phyloP scores from a whole-genome alignment of 2,797 vertebrate species.

The Scyliorhinus canicula region DNA sequence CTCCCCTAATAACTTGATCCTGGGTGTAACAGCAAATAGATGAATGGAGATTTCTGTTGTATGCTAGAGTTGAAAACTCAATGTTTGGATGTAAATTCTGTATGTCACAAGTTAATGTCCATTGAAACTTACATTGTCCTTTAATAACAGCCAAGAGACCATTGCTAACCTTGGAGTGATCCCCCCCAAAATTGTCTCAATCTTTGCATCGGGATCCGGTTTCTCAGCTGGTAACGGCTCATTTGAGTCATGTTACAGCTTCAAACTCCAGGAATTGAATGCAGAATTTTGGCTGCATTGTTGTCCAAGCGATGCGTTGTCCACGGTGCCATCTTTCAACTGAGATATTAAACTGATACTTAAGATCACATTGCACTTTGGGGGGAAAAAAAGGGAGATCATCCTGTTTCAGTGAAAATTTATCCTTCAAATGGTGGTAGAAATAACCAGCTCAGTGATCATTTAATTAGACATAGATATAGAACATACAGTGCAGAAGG shows the following conservation, averaged over 20 bases:
- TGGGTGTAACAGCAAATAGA: not conserved
- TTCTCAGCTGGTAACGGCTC: not conserved
- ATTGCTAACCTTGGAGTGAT: not conserved
- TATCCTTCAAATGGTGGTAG: not conserved
- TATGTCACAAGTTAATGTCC: not conserved
- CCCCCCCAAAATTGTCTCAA: not conserved
- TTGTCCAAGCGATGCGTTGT: not conserved
- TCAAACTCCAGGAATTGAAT: not conserved
- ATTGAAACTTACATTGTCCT: not conserved
- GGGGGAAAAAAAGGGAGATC: not conserved
- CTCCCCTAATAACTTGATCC: not conserved
- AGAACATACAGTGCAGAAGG: too few relatives aligned
- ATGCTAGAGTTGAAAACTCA: not conserved
- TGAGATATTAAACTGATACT: not conserved
- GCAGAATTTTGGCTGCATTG: not conserved
- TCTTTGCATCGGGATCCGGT: not conserved
- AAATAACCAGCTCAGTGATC: not conserved
- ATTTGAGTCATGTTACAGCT: not conserved
- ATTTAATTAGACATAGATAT: too few relatives aligned
- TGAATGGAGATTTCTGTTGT: not conserved
- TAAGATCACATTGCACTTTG: not conserved
- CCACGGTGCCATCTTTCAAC: not conserved
- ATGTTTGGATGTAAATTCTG: not conserved
- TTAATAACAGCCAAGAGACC: not conserved
- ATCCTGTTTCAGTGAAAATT: not conserved